Conservation (phyloP, 2,797 vertebrate species). For the Danionella dracula region DNA sequence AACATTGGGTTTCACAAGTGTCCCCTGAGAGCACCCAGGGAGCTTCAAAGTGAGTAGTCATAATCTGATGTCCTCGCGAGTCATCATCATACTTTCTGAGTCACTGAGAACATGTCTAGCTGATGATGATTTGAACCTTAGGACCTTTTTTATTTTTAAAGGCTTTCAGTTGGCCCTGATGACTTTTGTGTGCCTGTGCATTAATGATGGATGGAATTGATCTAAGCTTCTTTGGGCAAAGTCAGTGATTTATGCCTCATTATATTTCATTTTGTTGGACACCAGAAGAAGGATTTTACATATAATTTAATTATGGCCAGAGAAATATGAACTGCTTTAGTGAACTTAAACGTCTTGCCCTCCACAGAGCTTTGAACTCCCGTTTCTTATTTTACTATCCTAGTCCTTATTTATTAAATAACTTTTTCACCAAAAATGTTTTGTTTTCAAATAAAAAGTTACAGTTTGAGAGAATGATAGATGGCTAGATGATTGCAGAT, state of each 20-base stretch:
- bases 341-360: too few relatives aligned
- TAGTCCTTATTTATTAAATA: too few relatives aligned
- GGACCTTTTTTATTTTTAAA: not conserved
- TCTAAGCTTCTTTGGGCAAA: not conserved
- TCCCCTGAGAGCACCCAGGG: slow-evolving; percentile 10
- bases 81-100: slow-evolving; percentile 13
- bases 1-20: slow-evolving; percentile 10
- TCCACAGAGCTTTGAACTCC: too few relatives aligned
- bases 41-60: slow-evolving; percentile 11
- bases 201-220: not conserved
- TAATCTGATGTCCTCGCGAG: slow-evolving; percentile 14
- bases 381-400: too few relatives aligned
- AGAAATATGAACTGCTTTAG: not conserved
- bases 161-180: not conserved
- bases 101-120: slow-evolving; percentile 27
- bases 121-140: slow-evolving; percentile 20
- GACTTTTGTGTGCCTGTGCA: not conserved
- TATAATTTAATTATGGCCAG: not conserved
- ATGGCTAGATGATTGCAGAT: too few relatives aligned
- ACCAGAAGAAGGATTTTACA: not conserved
- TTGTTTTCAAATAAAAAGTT: too few relatives aligned
- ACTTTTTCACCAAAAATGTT: too few relatives aligned
- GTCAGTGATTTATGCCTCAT: not conserved
- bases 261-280: not conserved
- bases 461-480: too few relatives aligned